A percentile compares a stretch with the other conserved stretches of the same genome.
Conservation (phyloP, 2,888 invertebrate species). For the Poecilobothrus nobilitatus region DNA sequence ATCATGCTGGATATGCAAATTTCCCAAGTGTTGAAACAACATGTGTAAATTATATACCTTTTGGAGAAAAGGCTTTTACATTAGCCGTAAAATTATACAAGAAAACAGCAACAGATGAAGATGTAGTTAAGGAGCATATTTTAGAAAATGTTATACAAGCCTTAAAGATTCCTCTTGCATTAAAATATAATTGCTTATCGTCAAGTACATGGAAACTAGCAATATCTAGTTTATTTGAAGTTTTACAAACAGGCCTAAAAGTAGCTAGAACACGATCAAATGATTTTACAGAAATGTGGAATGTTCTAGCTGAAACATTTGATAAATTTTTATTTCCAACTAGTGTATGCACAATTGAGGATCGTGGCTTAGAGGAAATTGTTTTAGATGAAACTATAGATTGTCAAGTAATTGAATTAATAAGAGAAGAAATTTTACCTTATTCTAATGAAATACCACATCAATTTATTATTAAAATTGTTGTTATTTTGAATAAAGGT, state of each 20-base stretch:
- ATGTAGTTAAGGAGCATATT: slow-evolving; percentile 45
- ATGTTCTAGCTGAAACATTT: slow-evolving; percentile 71
- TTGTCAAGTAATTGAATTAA: slow-evolving; percentile 70
- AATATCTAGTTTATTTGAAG: slow-evolving; percentile 64
- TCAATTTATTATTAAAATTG: slow-evolving; percentile 74
- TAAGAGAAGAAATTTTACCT: slow-evolving; percentile 73
- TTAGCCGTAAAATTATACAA: slow-evolving; percentile 68
- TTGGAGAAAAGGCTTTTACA: slow-evolving; percentile 70
- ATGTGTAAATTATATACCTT: slow-evolving; percentile 75
- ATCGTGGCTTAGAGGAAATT: slow-evolving; percentile 52
- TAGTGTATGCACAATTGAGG: slow-evolving; percentile 48
- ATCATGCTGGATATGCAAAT: slow-evolving; percentile 34
- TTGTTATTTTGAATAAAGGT: slow-evolving; percentile 75
- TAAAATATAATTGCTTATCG: slow-evolving; percentile 74
- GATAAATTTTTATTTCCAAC: slow-evolving; percentile 88
- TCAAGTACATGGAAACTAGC: slow-evolving; percentile 76
- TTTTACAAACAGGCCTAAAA: slow-evolving; percentile 77
- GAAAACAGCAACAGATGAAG: slow-evolving; percentile 59
- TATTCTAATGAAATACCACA: slow-evolving; percentile 68
- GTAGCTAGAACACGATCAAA: slow-evolving; percentile 72
- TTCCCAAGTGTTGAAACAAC: slow-evolving; percentile 55
- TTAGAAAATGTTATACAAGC: slow-evolving; percentile 37
- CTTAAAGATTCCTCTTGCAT: slow-evolving; percentile 61
- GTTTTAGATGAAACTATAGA: slow-evolving; percentile 70
- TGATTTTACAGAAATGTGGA: slow-evolving; percentile 73